These are phyloP conservation scores for Calidris pugnax DNA, from an alignment of 2,113 vertebrate genomes.

Conservation along the genomic window DNA sequence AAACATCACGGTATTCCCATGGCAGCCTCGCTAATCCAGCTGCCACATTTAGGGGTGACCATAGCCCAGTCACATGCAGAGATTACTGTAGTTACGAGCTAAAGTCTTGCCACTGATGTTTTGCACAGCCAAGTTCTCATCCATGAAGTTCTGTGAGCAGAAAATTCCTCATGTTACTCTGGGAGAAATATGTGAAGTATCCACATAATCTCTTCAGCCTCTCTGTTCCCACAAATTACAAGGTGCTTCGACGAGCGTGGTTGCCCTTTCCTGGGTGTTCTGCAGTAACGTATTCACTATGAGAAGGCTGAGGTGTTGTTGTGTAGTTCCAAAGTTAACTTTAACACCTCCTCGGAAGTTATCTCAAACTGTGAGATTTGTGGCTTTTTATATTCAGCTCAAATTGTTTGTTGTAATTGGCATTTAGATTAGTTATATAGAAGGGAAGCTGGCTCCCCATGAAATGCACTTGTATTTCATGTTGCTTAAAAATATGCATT, in stretches of 20 bases:
- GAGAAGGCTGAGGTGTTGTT: background rate
- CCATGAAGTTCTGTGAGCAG: background rate
- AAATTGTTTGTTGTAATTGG: background rate
- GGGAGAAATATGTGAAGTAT: background rate
- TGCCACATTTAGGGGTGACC: background rate
- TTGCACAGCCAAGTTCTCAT: background rate
- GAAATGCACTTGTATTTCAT: background rate
- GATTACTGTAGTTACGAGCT: background rate
- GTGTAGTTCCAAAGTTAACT: background rate
- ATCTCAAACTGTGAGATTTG: background rate
- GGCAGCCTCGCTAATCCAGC: background rate
- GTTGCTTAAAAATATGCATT: background rate
- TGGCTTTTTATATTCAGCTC: background rate
- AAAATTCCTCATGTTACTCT: background rate
- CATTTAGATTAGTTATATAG: background rate
- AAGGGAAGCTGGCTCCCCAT: background rate
- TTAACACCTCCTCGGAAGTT: background rate
- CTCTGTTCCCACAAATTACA: background rate
- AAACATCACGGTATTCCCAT: rapidly evolving
- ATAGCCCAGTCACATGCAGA: background rate
- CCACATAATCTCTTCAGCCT: background rate
- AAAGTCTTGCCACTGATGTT: background rate
- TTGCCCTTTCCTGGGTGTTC: background rate
- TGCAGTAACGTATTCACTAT: background rate
- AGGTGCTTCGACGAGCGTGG: background rate